Evolutionary conservation across 2,888 invertebrate genomes (phyloP).

Genomic region (Caenorhabditis doughertyi): DNA sequence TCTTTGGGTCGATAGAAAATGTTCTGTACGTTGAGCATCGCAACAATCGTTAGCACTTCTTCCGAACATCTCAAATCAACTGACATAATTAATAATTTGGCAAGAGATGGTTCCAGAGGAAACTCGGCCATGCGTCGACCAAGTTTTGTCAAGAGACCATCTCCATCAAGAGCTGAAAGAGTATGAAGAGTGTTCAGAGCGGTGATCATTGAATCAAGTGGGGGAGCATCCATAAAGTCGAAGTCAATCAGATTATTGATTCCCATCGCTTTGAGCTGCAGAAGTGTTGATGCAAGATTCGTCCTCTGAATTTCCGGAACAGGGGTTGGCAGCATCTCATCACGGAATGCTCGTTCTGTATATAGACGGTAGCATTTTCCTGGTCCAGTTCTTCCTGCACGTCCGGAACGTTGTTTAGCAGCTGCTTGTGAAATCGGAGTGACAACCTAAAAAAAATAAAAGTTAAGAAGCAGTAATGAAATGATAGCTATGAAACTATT

Average conservation of each 20-base stretch:
- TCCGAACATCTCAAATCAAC: slow-evolving; percentile 97
- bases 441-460: slow-evolving; percentile 86
- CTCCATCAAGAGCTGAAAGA: slow-evolving; percentile 94
- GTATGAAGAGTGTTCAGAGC: slow-evolving; percentile 97
- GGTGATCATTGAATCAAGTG: slow-evolving; percentile 92
- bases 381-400: slow-evolving; percentile 97
- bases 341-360: slow-evolving; percentile 95
- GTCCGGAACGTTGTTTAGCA: slow-evolving; percentile 96
- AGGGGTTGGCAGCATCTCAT: slow-evolving; percentile 98
- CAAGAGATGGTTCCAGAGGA: slow-evolving; percentile 96
- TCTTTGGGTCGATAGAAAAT: slow-evolving; percentile 93
- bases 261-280: slow-evolving; percentile 99
- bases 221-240: slow-evolving; percentile 99
- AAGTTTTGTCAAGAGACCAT: slow-evolving; percentile 85
- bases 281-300: slow-evolving; percentile 95
- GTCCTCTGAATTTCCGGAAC: slow-evolving; percentile 99
- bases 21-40: slow-evolving; percentile 99
- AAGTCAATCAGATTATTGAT: slow-evolving; percentile 98
- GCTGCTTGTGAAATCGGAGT: slow-evolving; percentile 97
- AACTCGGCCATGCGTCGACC: slow-evolving; percentile 98
- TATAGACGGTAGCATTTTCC: slow-evolving; percentile 97
- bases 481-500: not conserved
- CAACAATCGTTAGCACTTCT: slow-evolving; percentile 97
- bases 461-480: not conserved
- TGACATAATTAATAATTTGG: slow-evolving; percentile 99